Percentiles rank a stretch among this genome's conserved stretches.
Evolutionary conservation across 2,113 vertebrate genomes (phyloP).

Genomic region (Pygoscelis antarcticus): DNA sequence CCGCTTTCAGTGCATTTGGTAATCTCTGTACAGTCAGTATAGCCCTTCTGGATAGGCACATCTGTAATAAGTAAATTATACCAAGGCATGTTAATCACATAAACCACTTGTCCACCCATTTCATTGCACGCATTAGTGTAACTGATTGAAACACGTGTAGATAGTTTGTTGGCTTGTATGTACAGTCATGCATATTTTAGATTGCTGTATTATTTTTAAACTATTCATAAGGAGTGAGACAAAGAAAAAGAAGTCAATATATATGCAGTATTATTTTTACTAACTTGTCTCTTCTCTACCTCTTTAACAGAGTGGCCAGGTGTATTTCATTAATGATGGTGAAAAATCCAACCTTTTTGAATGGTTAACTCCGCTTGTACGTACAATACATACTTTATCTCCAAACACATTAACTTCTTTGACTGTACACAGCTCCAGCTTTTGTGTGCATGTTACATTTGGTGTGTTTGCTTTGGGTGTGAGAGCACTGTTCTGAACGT

Average conservation of each 20-base stretch:
- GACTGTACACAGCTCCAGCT: background rate
- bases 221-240: background rate
- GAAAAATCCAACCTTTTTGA: constrained; percentile 91
- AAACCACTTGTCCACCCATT: background rate
- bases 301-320: constrained; percentile 87
- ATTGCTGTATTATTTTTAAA: background rate
- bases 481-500: background rate
- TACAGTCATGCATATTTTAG: background rate
- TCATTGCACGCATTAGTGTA: background rate
- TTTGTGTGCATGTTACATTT: background rate
- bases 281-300: background rate
- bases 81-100: background rate
- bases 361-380: constrained; percentile 91
- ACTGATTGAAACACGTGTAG: background rate
- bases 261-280: background rate
- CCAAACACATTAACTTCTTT: background rate
- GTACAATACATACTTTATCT: constrained; percentile 44
- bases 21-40: background rate
- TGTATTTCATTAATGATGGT: constrained; percentile 92
- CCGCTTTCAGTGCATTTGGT: too few relatives aligned
- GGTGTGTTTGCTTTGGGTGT: background rate
- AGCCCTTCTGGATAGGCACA: background rate
- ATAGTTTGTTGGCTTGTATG: background rate
- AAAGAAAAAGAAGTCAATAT: background rate
- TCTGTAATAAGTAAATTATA: background rate